These are phyloP conservation scores for Drosophila basisetae DNA, from an alignment of 2,888 invertebrate genomes.

Conservation along the genomic window DNA sequence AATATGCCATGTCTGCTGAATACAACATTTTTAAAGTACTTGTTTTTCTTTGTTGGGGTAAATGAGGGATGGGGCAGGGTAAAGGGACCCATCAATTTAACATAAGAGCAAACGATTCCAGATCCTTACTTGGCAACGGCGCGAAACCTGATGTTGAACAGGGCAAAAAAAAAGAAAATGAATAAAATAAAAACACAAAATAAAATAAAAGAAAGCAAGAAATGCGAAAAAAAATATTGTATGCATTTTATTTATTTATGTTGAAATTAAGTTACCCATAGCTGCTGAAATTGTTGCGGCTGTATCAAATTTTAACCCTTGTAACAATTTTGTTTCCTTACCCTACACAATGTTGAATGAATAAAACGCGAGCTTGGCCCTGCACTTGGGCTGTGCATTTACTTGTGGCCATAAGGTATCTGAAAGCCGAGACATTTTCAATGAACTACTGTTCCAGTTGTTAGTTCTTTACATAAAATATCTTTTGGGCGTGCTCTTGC, in stretches of 20 bases:
- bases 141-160: constrained; percentile 38
- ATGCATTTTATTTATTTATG: constrained; percentile 75
- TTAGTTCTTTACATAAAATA: constrained; percentile 3
- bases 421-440: not conserved
- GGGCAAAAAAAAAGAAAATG: constrained; percentile 7
- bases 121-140: constrained; percentile 14
- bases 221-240: constrained; percentile 20
- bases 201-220: not conserved
- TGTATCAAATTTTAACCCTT: constrained; percentile 67
- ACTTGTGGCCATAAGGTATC: constrained; percentile 17
- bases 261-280: constrained; percentile 79
- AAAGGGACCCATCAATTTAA: constrained; percentile 9
- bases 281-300: constrained; percentile 77
- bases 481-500: constrained; percentile 6
- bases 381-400: constrained; percentile 1
- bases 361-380: not conserved
- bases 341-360: constrained; percentile 10
- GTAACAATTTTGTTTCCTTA: constrained; percentile 44
- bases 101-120: constrained; percentile 27
- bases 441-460: constrained; percentile 5
- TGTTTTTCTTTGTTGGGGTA: not conserved
- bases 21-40: constrained; percentile 34
- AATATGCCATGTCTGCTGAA: constrained; percentile 25
- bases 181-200: not conserved
- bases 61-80: not conserved